Evolutionary conservation across 2,797 vertebrate species (phyloP).

Genomic region (Rhinella marina): DNA sequence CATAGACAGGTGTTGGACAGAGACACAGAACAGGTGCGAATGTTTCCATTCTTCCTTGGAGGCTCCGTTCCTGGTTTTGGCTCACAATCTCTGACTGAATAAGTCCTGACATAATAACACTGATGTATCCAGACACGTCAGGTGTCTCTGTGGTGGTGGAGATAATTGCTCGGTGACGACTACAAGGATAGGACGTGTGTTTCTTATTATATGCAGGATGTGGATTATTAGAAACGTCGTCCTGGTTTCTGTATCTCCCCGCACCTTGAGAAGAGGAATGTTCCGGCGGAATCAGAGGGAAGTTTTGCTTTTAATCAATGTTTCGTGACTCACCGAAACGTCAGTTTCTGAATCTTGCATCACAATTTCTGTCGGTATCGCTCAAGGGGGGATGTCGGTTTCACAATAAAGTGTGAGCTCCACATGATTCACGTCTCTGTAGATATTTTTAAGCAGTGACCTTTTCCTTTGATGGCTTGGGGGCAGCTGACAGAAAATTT

Average conservation of each 20-base stretch:
- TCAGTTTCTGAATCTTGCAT: not conserved
- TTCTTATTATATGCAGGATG: constrained; percentile 44
- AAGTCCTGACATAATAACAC: not conserved
- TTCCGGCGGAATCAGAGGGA: constrained; percentile 19
- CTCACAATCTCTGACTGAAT: no score
- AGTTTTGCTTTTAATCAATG: constrained; percentile 1
- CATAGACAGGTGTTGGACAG: no score
- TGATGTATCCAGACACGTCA: not conserved
- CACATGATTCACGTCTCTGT: not conserved
- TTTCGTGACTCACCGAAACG: constrained; percentile 22
- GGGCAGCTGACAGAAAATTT: not conserved
- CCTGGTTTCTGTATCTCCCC: constrained; percentile 8
- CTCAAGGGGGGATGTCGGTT: not conserved
- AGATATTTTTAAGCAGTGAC: not conserved
- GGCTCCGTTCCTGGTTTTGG: no score
- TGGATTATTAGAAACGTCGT: not conserved
- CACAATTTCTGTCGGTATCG: not conserved
- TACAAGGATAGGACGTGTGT: not conserved
- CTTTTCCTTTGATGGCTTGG: not conserved
- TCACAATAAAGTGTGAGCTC: not conserved
- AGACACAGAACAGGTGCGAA: no score
- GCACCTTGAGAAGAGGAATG: not conserved
- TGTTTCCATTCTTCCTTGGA: no score
- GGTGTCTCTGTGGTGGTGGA: not conserved
- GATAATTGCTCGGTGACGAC: not conserved